phyloP scores from a whole-genome alignment of 2,888 invertebrate species.

The Glaucopsyche alexis region DNA sequence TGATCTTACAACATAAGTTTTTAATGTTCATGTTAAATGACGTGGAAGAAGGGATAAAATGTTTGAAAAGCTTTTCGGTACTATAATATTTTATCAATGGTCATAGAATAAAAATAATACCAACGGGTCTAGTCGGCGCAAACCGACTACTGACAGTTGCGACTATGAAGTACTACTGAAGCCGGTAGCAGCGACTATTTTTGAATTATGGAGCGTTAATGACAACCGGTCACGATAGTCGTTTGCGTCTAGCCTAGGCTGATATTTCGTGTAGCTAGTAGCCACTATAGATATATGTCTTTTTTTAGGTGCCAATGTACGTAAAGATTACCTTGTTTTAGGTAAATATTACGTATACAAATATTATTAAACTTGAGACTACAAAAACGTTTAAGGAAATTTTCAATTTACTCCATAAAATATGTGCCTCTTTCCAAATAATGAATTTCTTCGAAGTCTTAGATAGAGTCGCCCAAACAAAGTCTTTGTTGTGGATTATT shows the following conservation, averaged over 20 bases:
- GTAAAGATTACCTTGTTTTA: not conserved
- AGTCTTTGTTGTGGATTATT: conserved; percentile 4
- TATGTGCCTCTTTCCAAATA: not conserved
- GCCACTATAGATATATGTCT: too few relatives aligned
- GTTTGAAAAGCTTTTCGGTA: conserved; percentile 4
- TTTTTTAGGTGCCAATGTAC: not conserved
- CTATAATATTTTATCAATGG: not conserved
- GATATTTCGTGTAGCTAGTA: too few relatives aligned
- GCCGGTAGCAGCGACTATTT: too few relatives aligned
- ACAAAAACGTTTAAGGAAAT: not conserved
- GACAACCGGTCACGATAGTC: too few relatives aligned
- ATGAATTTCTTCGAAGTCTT: not conserved
- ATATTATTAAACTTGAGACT: not conserved
- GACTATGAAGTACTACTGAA: not conserved
- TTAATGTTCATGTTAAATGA: conserved; percentile 33
- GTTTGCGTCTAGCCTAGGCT: too few relatives aligned
- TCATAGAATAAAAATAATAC: not conserved
- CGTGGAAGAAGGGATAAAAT: conserved; percentile 28
- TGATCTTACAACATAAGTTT: conserved; percentile 28
- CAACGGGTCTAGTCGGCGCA: not conserved
- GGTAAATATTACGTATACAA: not conserved
- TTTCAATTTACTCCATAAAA: conserved; percentile 7
- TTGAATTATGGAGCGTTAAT: too few relatives aligned
- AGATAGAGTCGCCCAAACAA: not conserved
- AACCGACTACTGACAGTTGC: too few relatives aligned